Base-by-base conservation (phyloP, 2,888 invertebrate genomes). In the Alviniconcha strummeri region DNA sequence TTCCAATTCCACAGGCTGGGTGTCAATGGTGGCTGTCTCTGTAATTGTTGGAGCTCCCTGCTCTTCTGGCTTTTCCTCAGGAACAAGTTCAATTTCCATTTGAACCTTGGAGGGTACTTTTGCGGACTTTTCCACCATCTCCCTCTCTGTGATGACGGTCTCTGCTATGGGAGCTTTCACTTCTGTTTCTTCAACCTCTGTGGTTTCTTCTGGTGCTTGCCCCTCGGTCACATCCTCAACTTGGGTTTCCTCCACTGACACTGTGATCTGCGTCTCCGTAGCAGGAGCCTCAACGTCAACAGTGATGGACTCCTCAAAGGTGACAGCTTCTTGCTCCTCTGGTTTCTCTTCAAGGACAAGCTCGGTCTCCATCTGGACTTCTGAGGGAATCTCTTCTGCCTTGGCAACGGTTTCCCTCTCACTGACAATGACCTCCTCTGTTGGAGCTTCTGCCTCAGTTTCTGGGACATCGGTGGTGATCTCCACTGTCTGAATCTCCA, bases 401-500 rank as follows among this genome's bases (percentile, higher is more conserved):
- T 74, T 81, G 57, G 80, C 84, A 17, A 84, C 69, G 9, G 87
- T 88, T 71, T 88, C 87, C 80, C 86, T 85, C 15, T 87, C 87
- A 74, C 88, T 87, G 84, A 89, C 86, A 60, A 84, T 82, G 11
- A 85, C 74, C 82, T 87, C 84, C 19, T 81, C 84, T 36, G 79
- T 64, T 55, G 87, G 85, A 71, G 84, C 84, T 64, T 87, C 84
- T 5, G 85, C 85, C 72, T 87, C 87, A n/a, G 84, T 82, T 60
- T 86, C 85, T 52, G 84, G 84, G 67, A 83, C 88, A 72, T 90
- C 87, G 71, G 86, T 84, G 52, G 89, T 85, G 60, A 87, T 88
- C 57, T 88, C 89, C 85, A 86, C 87, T 60, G 88, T 88, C 55
- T 87, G 88, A 79, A 87, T 87, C 52, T 88, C 88, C 85, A 89